These are phyloP conservation scores for Cyclina sinensis DNA, from an alignment of 1,140 invertebrate genomes.

Conservation along the genomic window DNA sequence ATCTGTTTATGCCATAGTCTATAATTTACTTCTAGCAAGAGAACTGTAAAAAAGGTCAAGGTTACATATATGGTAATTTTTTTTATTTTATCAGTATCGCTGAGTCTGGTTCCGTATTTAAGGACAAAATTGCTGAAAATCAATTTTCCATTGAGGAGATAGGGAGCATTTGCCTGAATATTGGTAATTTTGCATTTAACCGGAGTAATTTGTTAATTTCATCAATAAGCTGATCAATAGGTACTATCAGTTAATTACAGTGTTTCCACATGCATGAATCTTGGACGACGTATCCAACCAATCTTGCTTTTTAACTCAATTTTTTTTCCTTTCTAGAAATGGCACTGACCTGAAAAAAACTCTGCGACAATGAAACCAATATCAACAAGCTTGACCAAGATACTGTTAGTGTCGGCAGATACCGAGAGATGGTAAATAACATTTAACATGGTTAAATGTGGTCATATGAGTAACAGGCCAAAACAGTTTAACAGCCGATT, in stretches of 20 bases:
- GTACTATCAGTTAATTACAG: constrained; percentile 67
- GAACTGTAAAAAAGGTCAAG: constrained; percentile 21
- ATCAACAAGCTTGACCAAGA: constrained; percentile 25
- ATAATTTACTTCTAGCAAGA: no score
- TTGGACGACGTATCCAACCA: constrained; percentile 32
- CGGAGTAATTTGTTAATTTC: constrained; percentile 68
- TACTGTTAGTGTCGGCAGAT: not conserved
- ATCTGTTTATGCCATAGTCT: no score
- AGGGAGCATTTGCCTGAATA: constrained; percentile 60
- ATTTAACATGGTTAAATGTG: not conserved
- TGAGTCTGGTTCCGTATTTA: constrained; percentile 40
- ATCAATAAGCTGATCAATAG: constrained; percentile 66
- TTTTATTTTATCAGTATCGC: constrained; percentile 37
- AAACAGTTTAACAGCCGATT: no score
- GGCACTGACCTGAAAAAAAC: constrained; percentile 44
- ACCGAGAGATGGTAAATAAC: not conserved
- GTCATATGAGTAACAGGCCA: no score
- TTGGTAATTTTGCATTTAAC: constrained; percentile 63
- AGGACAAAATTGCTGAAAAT: constrained; percentile 65
- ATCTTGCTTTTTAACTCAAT: constrained; percentile 59
- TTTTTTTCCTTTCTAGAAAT: constrained; percentile 50
- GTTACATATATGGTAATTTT: not conserved
- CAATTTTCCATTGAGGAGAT: constrained; percentile 50
- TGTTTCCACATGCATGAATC: constrained; percentile 68
- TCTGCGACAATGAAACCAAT: not conserved